Evolutionary conservation across 2,888 invertebrate species (phyloP), one percentile per base, ranked within the genome.

Genomic region (Hedya salicella): DNA sequence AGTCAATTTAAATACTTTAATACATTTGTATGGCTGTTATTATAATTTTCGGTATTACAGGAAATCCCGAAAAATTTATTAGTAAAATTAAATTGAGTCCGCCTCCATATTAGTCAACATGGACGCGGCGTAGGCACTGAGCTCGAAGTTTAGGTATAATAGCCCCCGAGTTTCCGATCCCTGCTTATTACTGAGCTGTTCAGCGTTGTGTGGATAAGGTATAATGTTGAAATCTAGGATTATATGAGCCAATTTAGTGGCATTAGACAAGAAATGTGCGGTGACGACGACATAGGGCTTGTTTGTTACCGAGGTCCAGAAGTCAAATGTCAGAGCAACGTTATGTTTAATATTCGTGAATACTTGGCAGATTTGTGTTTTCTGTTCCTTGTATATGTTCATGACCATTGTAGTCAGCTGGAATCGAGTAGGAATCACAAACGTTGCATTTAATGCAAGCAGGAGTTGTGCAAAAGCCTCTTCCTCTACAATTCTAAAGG

Each of bases 261-360:
- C 50, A 52, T 67, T 57, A 30, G 42, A 36, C 32, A 57, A 40
- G 46, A 64, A 68, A 40, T 64, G 68, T 56, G 68, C 67, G 32
- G 64, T 64, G 17, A 62, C 56, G 39, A 64, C 64, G 42, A 68
- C 56, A 39, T 68, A 63, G 13, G 68, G 68, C 62, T 68, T 68
- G 49, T 68, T 68, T 40, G 65, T 62, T 21, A 65, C 48, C 40
- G 65, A 62, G 36, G 65, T 68, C 65, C 62, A 65, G 40, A 65
- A 69, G 32, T 67, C 69, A 57, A 69, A 63, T 52, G 67, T 67
- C 16, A 67, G 25, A 50, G 62, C 49, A 61, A 68, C 39, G 56
- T 54, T 62, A 50, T 57, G 59, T 54, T 54, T 59, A 63, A 60
- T 53, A 32, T 53, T 59, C 52, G 57, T 62, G 44, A 62, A 52